These are phyloP conservation scores for Pardalotus punctatus DNA, from an alignment of 2,113 vertebrate genomes.

Conservation along the genomic window DNA sequence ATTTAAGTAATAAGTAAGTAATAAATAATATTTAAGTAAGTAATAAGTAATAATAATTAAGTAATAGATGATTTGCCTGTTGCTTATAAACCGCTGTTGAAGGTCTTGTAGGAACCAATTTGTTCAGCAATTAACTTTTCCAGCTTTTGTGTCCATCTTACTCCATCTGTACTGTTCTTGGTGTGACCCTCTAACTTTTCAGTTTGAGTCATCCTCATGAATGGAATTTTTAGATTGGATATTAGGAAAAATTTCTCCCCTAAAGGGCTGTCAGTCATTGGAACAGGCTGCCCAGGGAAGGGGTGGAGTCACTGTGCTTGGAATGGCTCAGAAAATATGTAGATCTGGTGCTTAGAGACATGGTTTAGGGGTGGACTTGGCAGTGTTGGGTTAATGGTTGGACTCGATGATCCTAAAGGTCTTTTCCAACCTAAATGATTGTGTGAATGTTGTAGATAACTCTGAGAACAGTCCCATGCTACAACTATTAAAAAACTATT, in stretches of 20 bases:
- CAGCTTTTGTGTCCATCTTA: not conserved
- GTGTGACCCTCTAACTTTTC: not conserved
- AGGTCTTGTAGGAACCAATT: not conserved
- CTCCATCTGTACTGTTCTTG: not conserved
- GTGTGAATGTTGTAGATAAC: not conserved
- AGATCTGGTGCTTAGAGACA: not conserved
- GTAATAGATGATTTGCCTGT: not conserved
- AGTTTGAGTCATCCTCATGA: not conserved
- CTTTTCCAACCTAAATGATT: not conserved
- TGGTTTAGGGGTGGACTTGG: not conserved
- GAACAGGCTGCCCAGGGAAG: not conserved
- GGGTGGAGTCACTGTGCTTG: not conserved
- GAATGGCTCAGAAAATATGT: not conserved
- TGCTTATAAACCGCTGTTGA: not conserved
- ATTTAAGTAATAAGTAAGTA: not conserved
- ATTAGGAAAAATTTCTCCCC: not conserved
- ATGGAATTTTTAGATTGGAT: not conserved
- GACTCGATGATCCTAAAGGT: not conserved
- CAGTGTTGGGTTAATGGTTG: not conserved
- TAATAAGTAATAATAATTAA: not conserved
- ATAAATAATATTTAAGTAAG: not conserved
- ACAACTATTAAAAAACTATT: not conserved
- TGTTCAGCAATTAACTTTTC: not conserved
- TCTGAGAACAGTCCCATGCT: not conserved
- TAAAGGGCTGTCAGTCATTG: not conserved